Evolutionary conservation across 2,797 vertebrate species (phyloP).

Genomic region (Rhincodon typus): DNA sequence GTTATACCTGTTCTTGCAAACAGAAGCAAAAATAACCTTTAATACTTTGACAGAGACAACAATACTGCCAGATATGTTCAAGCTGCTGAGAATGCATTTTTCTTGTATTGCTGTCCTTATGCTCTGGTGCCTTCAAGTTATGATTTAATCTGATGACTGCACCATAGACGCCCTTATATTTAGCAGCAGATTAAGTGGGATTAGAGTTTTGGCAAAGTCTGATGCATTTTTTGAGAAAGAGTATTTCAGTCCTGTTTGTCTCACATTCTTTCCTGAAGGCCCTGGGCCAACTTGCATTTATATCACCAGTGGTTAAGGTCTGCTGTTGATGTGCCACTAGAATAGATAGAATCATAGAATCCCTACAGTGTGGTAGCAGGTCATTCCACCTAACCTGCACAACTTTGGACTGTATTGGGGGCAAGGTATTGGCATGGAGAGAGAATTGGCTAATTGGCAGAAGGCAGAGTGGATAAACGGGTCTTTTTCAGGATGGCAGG

Average conservation of each 20-base stretch:
- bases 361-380: no score
- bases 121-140: background rate
- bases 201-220: background rate
- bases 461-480: no score
- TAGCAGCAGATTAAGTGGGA: background rate
- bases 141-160: constrained; percentile 22
- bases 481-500: no score
- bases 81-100: constrained; percentile 14
- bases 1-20: background rate
- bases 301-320: background rate
- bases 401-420: no score
- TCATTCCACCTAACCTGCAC: no score
- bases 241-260: background rate
- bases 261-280: background rate
- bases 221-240: constrained; percentile 1
- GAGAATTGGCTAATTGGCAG: no score
- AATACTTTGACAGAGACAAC: background rate
- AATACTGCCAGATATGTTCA: background rate
- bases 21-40: background rate
- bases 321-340: background rate
- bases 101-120: background rate
- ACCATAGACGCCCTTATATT: background rate
- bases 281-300: background rate
- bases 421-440: no score
- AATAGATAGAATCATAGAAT: background rate